phyloP scores from a whole-genome alignment of 2,797 vertebrate genomes.

The Peromyscus attwateri region DNA sequence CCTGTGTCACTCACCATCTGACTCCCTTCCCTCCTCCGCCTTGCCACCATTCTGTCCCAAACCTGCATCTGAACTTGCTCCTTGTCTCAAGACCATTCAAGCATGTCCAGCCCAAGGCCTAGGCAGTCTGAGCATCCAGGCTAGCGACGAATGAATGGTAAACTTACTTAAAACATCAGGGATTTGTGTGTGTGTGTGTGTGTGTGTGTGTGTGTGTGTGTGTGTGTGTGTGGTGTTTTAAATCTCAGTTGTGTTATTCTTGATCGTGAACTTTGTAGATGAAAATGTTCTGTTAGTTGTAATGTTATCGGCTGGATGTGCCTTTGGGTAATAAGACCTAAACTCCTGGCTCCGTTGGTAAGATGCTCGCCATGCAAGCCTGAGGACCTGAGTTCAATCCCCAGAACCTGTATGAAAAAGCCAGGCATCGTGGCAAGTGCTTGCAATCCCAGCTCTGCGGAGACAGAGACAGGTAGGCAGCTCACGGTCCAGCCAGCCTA shows the following conservation, averaged over 20 bases:
- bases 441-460: background rate
- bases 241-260: background rate
- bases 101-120: background rate
- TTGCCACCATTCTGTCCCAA: background rate
- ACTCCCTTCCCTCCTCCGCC: background rate
- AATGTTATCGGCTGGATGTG: background rate
- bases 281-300: background rate
- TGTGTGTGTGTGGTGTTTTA: background rate
- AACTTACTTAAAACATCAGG: background rate
- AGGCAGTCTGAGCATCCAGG: background rate
- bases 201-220: background rate
- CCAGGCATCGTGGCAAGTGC: too few relatives aligned
- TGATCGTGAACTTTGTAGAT: background rate
- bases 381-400: background rate
- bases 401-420: background rate
- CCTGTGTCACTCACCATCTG: background rate
- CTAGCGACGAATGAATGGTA: background rate
- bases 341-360: background rate
- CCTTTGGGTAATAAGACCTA: background rate
- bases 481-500: background rate
- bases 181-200: background rate
- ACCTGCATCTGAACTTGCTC: background rate
- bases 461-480: background rate
- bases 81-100: background rate
- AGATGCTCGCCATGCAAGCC: background rate